Conservation (phyloP, 2,888 invertebrate species). For the Parasteatoda lunata region DNA sequence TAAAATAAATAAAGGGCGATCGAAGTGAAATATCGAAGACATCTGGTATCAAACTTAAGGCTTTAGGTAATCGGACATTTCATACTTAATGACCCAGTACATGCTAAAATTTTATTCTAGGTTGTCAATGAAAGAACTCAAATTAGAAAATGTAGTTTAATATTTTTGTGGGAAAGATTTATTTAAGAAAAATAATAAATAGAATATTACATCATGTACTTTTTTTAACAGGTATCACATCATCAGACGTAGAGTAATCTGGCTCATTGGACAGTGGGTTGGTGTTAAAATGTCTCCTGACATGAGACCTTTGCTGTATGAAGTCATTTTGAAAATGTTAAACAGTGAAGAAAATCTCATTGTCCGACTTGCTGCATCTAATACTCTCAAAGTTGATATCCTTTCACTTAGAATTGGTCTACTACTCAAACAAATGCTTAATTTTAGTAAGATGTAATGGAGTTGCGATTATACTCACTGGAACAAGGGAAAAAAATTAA, state of each 20-base stretch:
- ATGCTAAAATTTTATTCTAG: background rate
- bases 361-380: conserved; percentile 89
- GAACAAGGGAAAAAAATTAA: background rate
- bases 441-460: too few species aligned
- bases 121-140: background rate
- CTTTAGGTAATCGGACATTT: too few species aligned
- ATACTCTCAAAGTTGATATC: conserved; percentile 83
- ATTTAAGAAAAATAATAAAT: background rate
- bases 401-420: conserved; percentile 71
- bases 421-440: too few species aligned
- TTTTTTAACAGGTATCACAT: conserved; percentile 81
- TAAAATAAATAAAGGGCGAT: too few species aligned
- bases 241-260: conserved; percentile 87
- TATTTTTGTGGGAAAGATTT: background rate
- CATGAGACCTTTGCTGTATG: conserved; percentile 87
- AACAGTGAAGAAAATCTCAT: conserved; percentile 87
- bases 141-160: background rate
- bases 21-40: too few species aligned
- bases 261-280: conserved; percentile 83
- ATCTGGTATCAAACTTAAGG: too few species aligned
- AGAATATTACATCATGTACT: background rate
- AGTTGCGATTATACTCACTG: too few species aligned
- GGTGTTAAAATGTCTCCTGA: conserved; percentile 87
- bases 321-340: conserved; percentile 80
- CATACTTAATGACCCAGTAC: too few species aligned